Evolutionary conservation across 1,140 invertebrate genomes (phyloP).

Genomic region (Sinella curviseta): DNA sequence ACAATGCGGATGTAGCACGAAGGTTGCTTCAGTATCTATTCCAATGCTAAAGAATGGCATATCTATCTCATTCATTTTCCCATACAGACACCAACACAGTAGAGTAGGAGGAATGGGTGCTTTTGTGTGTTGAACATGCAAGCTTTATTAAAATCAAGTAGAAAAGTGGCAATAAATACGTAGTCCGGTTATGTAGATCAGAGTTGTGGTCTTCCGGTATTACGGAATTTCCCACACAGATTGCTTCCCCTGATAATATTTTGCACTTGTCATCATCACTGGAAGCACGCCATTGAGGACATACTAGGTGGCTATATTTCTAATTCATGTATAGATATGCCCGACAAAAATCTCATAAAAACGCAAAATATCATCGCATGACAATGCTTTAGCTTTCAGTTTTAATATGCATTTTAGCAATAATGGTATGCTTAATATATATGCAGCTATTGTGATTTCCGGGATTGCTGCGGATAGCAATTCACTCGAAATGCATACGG

Average conservation of each 20-base stretch:
- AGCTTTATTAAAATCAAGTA: too few relatives aligned
- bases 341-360: too few relatives aligned
- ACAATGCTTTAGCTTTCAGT: not conserved
- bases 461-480: not conserved
- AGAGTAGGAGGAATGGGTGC: not conserved
- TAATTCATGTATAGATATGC: too few relatives aligned
- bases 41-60: too few relatives aligned
- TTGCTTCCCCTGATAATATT: not conserved
- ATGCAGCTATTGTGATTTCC: too few relatives aligned
- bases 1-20: slow-evolving; percentile 23
- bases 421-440: too few relatives aligned
- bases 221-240: slow-evolving; percentile 10
- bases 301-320: too few relatives aligned
- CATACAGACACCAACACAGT: too few relatives aligned
- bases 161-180: too few relatives aligned
- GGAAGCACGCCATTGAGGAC: too few relatives aligned
- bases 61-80: too few relatives aligned
- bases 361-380: not conserved
- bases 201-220: not conserved
- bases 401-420: not conserved
- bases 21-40: not conserved
- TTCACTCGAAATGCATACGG: not conserved
- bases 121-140: not conserved
- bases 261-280: not conserved
- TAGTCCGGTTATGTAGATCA: not conserved